These are phyloP conservation scores for Tylochromis polylepis DNA, from an alignment of 2,113 vertebrate genomes.

Conservation along the genomic window DNA sequence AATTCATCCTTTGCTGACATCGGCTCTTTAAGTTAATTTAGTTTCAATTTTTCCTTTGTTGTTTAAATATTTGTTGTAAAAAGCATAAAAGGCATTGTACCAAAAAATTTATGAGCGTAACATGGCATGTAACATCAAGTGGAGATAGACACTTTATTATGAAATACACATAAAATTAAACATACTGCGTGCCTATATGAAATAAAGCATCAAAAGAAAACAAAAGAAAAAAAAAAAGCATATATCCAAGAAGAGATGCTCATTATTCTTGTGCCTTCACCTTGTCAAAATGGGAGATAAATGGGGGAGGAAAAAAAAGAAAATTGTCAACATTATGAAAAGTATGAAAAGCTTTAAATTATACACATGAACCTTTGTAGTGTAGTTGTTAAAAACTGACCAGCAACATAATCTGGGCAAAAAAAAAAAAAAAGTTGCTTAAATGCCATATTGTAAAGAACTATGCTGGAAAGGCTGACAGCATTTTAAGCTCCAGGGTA, in stretches of 20 bases:
- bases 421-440: not conserved
- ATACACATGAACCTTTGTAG: no score
- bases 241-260: not conserved
- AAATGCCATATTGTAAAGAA: not conserved
- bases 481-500: not conserved
- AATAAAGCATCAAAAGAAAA: not conserved
- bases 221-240: not conserved
- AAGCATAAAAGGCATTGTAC: not conserved
- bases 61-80: not conserved
- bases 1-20: not conserved
- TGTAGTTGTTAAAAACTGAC: not conserved
- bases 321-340: not conserved
- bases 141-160: not conserved
- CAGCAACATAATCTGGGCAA: not conserved
- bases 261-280: conserved; percentile 54
- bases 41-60: not conserved
- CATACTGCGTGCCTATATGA: not conserved
- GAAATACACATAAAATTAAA: not conserved
- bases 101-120: not conserved
- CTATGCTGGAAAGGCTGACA: not conserved
- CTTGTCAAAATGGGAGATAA: conserved; percentile 20
- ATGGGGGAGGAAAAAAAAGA: rapidly evolving
- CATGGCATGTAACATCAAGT: not conserved
- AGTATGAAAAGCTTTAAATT: not conserved
- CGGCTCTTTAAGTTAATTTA: not conserved